Conservation (phyloP, 1,140 invertebrate species). For the Cyclina sinensis region DNA sequence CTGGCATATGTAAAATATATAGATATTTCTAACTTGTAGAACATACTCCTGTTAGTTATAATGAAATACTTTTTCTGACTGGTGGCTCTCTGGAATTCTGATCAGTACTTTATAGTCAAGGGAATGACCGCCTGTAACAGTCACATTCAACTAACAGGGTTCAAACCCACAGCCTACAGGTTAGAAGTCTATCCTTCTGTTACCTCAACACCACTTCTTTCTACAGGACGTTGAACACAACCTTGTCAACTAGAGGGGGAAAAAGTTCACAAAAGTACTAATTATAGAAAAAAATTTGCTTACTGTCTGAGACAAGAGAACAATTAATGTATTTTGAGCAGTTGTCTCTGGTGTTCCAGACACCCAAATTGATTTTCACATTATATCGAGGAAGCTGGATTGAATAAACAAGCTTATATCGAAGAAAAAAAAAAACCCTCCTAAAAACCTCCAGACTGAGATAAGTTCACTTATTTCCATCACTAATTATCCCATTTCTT, state of each 20-base stretch:
- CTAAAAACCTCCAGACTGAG: neutral
- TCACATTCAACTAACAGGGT: too few relatives aligned
- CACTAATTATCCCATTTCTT: neutral
- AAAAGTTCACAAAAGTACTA: slow-evolving; percentile 27
- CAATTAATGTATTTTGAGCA: slow-evolving; percentile 55
- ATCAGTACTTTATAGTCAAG: too few relatives aligned
- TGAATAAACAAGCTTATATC: slow-evolving; percentile 32
- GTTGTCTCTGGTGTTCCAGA: neutral
- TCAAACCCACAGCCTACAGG: too few relatives aligned
- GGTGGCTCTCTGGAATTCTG: too few relatives aligned
- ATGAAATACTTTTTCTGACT: too few relatives aligned
- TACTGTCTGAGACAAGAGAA: slow-evolving; percentile 4
- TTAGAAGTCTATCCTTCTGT: too few relatives aligned
- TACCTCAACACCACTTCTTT: too few relatives aligned
- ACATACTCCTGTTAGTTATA: too few relatives aligned
- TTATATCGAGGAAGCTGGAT: neutral
- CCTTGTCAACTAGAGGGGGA: neutral
- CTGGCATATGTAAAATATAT: too few relatives aligned
- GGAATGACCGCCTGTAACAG: too few relatives aligned
- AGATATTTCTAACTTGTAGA: too few relatives aligned
- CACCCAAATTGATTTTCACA: slow-evolving; percentile 48
- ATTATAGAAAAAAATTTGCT: slow-evolving; percentile 36
- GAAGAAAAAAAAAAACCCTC: too few relatives aligned
- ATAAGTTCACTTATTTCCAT: neutral
- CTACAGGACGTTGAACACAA: neutral